A percentile compares a stretch with the other conserved stretches of the same genome.
Evolutionary conservation across 2,888 invertebrate species (phyloP).

Genomic region (Drosophila mercatorum): DNA sequence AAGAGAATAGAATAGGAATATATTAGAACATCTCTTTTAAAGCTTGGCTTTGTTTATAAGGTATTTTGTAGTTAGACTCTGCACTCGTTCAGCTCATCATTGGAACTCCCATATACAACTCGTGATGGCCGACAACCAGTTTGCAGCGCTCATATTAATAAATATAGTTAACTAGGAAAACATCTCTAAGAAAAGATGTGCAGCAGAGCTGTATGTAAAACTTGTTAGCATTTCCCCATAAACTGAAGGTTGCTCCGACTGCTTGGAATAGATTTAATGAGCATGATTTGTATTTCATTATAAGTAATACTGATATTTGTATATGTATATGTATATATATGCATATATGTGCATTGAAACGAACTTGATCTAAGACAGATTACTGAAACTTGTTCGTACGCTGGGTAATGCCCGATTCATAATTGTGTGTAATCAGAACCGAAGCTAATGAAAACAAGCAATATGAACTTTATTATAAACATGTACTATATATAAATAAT

Average conservation of each 20-base stretch:
- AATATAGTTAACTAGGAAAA: not conserved
- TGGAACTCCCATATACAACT: not conserved
- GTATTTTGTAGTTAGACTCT: not conserved
- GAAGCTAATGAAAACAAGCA: constrained; percentile 16
- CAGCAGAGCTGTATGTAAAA: not conserved
- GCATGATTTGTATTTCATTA: constrained; percentile 18
- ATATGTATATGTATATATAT: not conserved
- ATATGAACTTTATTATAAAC: not conserved
- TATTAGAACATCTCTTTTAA: not conserved
- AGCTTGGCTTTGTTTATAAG: not conserved
- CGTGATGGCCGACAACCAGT: not conserved
- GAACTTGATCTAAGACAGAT: constrained; percentile 21
- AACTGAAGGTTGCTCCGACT: not conserved
- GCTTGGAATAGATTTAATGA: constrained; percentile 14
- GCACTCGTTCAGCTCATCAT: not conserved
- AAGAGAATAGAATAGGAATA: not conserved
- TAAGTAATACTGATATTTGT: not conserved
- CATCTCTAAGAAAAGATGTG: not conserved
- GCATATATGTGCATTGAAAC: constrained; percentile 6
- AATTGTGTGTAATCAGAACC: constrained; percentile 23
- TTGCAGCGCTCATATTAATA: not conserved
- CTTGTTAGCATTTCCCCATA: constrained; percentile 19
- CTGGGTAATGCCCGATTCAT: constrained; percentile 52
- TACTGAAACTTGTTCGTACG: constrained; percentile 46
- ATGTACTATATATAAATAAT: not conserved